Percentiles rank a stretch among this genome's conserved stretches.
Evolutionary conservation across 2,888 invertebrate genomes (phyloP).

Genomic region (Cinara cedri): DNA sequence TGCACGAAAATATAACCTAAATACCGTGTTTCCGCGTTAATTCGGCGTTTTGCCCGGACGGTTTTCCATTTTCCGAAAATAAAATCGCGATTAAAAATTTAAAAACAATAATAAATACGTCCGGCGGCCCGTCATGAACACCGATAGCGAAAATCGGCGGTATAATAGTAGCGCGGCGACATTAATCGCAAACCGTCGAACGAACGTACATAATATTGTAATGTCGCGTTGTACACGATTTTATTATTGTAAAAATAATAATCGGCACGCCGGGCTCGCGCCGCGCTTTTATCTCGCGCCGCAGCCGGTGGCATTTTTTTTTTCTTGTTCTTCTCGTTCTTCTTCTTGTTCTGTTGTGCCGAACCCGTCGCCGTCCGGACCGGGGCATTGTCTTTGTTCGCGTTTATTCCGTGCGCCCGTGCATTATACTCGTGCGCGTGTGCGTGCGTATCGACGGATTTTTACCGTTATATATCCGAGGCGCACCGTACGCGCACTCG

Average conservation of each 20-base stretch:
- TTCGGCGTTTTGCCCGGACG: no score
- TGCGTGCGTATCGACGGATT: neutral
- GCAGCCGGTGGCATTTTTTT: constrained; percentile 1
- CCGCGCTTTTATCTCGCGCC: constrained; percentile 5
- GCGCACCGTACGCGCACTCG: no score
- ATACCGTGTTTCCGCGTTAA: neutral
- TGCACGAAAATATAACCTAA: neutral
- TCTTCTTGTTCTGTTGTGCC: neutral
- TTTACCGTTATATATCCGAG: constrained; percentile 24
- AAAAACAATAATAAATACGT: no score
- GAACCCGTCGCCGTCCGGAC: constrained; percentile 10
- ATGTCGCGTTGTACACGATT: no score
- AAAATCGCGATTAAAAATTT: no score
- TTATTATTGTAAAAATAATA: no score
- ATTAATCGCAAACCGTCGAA: neutral
- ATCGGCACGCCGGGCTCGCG: neutral
- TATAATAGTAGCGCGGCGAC: no score
- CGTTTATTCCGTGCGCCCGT: neutral
- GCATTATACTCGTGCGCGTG: neutral
- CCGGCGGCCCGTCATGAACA: no score
- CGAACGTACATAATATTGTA: neutral
- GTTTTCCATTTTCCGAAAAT: no score
- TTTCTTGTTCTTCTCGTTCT: no score
- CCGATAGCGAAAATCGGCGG: no score
- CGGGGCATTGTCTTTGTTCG: neutral